A percentile compares a stretch with the other conserved stretches of the same genome.
Evolutionary conservation across 2,888 invertebrate species (phyloP).

Genomic region (Mamestra brassicae): DNA sequence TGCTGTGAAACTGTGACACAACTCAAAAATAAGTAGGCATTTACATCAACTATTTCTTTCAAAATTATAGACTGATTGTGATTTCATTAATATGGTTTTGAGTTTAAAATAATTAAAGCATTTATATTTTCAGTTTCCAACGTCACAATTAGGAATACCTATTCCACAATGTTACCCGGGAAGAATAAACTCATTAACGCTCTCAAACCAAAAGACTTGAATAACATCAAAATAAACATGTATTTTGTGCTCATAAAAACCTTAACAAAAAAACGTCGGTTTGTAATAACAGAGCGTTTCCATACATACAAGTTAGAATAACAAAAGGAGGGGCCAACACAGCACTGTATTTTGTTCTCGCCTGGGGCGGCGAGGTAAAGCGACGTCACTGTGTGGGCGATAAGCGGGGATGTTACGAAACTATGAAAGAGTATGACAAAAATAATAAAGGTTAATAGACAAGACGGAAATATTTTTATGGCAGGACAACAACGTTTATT

Average conservation of each 20-base stretch:
- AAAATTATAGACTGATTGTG: too few species aligned
- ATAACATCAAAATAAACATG: slow-evolving; percentile 42
- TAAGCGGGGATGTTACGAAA: slow-evolving; percentile 14
- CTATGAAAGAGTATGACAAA: not conserved
- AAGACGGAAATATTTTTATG: not conserved
- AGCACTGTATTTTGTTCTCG: slow-evolving; percentile 72
- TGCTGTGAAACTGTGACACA: too few species aligned
- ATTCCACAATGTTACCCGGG: not conserved
- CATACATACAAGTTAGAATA: slow-evolving; percentile 73
- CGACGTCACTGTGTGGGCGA: slow-evolving; percentile 44
- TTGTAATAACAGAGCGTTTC: slow-evolving; percentile 69
- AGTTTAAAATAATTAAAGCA: too few species aligned
- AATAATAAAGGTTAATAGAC: not conserved
- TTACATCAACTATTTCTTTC: too few species aligned
- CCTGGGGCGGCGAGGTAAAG: slow-evolving; percentile 51
- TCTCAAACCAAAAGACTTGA: slow-evolving; percentile 19
- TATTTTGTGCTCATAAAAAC: slow-evolving; percentile 54
- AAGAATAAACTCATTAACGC: slow-evolving; percentile 36
- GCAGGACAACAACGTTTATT: too few species aligned
- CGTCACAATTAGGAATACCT: not conserved
- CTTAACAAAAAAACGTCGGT: slow-evolving; percentile 69
- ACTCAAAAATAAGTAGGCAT: too few species aligned
- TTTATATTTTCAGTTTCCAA: not conserved
- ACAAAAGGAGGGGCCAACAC: slow-evolving; percentile 71
- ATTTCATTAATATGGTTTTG: too few species aligned